Base-by-base conservation (phyloP, 2,888 invertebrate species). In the Eupithecia dodoneata region DNA sequence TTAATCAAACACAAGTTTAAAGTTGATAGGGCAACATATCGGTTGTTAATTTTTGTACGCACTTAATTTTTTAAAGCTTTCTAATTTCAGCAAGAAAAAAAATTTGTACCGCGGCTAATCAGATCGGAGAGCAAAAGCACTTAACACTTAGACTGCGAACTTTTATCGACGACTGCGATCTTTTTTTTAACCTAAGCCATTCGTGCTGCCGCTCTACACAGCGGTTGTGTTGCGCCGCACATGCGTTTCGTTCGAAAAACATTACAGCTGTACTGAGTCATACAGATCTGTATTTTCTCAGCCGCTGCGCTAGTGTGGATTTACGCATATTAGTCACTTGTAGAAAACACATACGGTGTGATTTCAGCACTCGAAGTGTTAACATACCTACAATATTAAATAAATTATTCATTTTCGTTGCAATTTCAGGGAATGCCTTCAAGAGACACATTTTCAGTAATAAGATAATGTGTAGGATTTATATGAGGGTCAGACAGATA, bases 1-100 rank as follows among this genome's bases (percentile, higher is more conserved):
- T 49, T 65, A n/a, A 30, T 73, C 45, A 13, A 70, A 45, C 45
- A 12, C 2, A 18, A 69, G 47, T 70, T 47, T 70, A 70, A 70
- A 47, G 47, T 45, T 70, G 45, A 18, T 44, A 70, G 6, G 18
- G 12, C 44, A 44, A 45, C 44, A 55, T 55, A 55, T 55, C 55
- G n/a, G n/a, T 55, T 55, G 55, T n/a, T 30, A 49, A 18, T 30
- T 63, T 63, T 30, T 63, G 30, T 63, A 30, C 30, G 12, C 4
- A 12, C 18, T 18, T 63, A 10, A 63, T 63, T 30, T 52, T 63
- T 63, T 30, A 15, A 5, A 15, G 15, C 15, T 12, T 12, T 52
- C 52, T 9, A 59, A 59, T 18, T 59, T 59, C 18, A 59, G 18
- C 18, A 18, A 18, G 3, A 59, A 30, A 30, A 12, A 30, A 59